Base-by-base conservation (phyloP, 1,140 invertebrate species). In the Drosophila lini region DNA sequence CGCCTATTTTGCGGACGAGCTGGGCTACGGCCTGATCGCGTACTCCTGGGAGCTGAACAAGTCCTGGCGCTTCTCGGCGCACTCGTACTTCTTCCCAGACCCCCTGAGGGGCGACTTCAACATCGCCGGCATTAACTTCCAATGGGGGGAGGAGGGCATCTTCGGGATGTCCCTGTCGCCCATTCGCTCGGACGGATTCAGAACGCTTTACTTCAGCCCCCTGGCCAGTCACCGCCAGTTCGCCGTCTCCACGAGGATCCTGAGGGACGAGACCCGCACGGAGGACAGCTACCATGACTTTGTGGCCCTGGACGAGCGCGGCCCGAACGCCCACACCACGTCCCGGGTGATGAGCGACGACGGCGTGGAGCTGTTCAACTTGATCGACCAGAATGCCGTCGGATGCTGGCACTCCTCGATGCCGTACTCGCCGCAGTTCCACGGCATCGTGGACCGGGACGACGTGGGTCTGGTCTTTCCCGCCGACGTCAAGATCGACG, bases 71-170 rank as follows among this genome's bases (percentile, higher is more conserved):
- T 94, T 96, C 74, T 93, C 93, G 2, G 93, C 91, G 13, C 96
- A 97, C 77, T 95, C 95, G 55, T 97, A 94, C 90, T 97, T 97
- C 90, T 94, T 95, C 92, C 96, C 96, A 0, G 96, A 97, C 89
- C 96, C 96, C 0, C 83, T 97, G 3, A 93, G 94, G 19, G 96
- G 96, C 7, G 95, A 96, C 84, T 97, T 95, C 91, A 96, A 96
- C 77, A 95, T 96, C 42, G 95, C 94, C 7, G 96, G 96, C 3
- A 89, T 97, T 2, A 97, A 97, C 84, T 97, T 97, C 93, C 96
- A 97, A 91, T 97, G 96, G 96, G 94, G 94, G 7, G 94, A 95
- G 48, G 96, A 97, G 92, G 96, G 96, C 7, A 96, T 97, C 47
- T 97, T 97, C 70, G 96, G 96, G 1, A 95, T 97, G 92, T 94